Base-by-base conservation (phyloP, 2,113 vertebrate genomes). In the Sorex fumeus region DNA sequence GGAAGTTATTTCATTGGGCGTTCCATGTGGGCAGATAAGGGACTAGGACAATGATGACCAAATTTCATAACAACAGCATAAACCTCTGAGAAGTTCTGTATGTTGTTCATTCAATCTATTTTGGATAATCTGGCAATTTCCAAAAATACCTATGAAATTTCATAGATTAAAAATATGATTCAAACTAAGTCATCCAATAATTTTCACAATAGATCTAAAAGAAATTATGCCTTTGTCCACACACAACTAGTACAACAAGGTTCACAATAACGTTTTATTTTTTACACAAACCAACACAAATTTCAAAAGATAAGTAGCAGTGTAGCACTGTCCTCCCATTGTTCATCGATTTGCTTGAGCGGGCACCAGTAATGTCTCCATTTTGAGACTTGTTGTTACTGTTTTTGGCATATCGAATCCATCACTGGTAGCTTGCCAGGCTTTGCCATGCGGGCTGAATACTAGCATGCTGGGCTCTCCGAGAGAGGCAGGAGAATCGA, bases 121-220 rank as follows among this genome's bases (percentile, higher is more conserved):
- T 80, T 21, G 28, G 21, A 60, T 70, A 87, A 50, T 53, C 9
- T 34, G 76, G 10, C 8, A 78, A 74, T 18, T 88, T 92, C 36
- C 69, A 84, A 80, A 87, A 47, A 27, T 30, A 69, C 21, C 84
- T 86, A n/a, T 2, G 62, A 70, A 91, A 87, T 19, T 27, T 85
- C 8, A 83, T 60, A 92, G 40, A 85, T 34, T 90, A 60, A 92
- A 88, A 93, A 75, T 15, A 23, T 72, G 45, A 43, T n/a, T 19
- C 69, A 93, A 88, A 72, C 21, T 50, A 25, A 3, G 67, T 7
- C 4, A 83, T 6, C 34, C 28, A 78, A 34, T 15, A 91, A 85
- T 79, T 90, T 10, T 1, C 62, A 19, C 25, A 53, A 12, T 66
- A 82, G 9, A 23, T 75, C 25, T 60, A n/a, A 81, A 16, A 64